Base-by-base conservation (phyloP, 2,888 invertebrate genomes). In the Drosophila setosimentum region DNA sequence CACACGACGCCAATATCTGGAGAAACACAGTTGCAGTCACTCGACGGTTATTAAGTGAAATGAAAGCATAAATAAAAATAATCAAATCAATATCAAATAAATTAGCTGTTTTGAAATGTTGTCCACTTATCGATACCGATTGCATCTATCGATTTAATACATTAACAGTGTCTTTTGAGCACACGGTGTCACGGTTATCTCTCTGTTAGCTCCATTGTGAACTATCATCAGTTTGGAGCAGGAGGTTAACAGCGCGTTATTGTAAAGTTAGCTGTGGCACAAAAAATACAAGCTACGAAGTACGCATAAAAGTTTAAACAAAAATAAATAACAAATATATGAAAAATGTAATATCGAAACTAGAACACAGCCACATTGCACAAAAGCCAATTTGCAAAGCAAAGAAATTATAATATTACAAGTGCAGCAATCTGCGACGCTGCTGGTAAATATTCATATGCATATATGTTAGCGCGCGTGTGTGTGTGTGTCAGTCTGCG, bases 271-370 rank as follows among this genome's bases (percentile, higher is more conserved):
- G 59, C 61, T 71, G 57, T 64, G 72, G 18, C 45, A 29, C 48
- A 68, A 77, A 68, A 53, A 61, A 45, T 53, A 58, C 59, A 59
- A 65, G 27, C 58, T 45, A 40, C 32, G 16, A 29, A 54, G 16
- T 21, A 21, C 42, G 57, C 32, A 51, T 51, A 35, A 60, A 58
- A 57, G 49, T 11, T 42, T 40, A 67, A 68, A 29, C 24, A 51
- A 60, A 16, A 42, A 54, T 27, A 62, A 55, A 66, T 24, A 48
- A 48, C 42, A 54, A 76, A 49, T 62, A 78, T 75, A 66, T 61
- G 51, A 63, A 75, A 51, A 55, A 29, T 49, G 29, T 24, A 58
- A 30, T 45, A 29, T 18, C n/a, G 29, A 51, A 77, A 59, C 10
- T 42, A 45, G 30, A n/a, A 42, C 13, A 65, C 50, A 62, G 45